Evolutionary conservation across 92 coral and sea anemone genomes (phyloP).

Genomic region (Zoanthus gigantus): DNA sequence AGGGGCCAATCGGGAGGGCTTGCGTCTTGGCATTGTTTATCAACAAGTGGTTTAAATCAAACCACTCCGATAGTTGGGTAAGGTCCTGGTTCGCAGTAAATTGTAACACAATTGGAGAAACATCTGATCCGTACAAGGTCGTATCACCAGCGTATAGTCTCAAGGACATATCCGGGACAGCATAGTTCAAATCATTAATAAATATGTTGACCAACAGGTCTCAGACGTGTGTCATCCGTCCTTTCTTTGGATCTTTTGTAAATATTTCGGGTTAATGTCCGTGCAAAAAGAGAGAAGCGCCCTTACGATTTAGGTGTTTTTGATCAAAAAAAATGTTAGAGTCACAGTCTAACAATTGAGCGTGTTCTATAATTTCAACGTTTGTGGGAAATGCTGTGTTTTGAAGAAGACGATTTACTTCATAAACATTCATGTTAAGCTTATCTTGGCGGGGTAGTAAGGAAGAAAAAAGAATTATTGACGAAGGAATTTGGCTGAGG

Average conservation of each 20-base stretch:
- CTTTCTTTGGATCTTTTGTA: neutral
- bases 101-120: too few species aligned
- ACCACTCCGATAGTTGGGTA: too few species aligned
- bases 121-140: too few species aligned
- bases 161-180: too few species aligned
- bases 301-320: constrained; percentile 8
- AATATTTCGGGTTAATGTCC: constrained; percentile 17
- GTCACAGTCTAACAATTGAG: neutral
- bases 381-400: neutral
- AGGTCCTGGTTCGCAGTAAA: too few species aligned
- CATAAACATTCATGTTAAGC: neutral
- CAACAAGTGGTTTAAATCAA: too few species aligned
- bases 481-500: neutral
- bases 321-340: constrained; percentile 4
- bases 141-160: too few species aligned
- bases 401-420: neutral
- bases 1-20: too few species aligned
- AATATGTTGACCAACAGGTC: neutral
- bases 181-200: too few species aligned
- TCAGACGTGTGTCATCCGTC: neutral
- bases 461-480: constrained; percentile 7
- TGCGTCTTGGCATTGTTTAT: too few species aligned
- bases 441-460: neutral
- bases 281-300: constrained; percentile 20
- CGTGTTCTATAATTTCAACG: constrained; percentile 19